Conservation (phyloP, 2,113 vertebrate genomes). For the human (Homo sapiens) region DNA sequence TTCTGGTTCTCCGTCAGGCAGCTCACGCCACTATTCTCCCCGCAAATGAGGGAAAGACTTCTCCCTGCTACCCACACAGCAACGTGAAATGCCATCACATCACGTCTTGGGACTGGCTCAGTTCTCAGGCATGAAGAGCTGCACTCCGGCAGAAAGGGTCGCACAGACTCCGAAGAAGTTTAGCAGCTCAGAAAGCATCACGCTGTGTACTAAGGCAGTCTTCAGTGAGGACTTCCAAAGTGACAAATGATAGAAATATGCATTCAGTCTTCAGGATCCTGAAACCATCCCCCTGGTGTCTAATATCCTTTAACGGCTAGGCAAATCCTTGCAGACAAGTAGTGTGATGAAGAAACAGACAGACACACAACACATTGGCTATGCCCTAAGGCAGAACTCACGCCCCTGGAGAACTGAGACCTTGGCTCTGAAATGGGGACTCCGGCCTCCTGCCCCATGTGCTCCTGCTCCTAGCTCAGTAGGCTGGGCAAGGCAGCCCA, state of each 20-base stretch:
- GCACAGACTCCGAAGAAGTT: conserved; percentile 8
- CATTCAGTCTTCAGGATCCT: background rate
- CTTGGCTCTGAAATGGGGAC: background rate
- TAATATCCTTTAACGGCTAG: background rate
- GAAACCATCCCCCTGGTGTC: background rate
- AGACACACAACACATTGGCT: background rate
- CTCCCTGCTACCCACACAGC: background rate
- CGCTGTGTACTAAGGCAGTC: background rate
- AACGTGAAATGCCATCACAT: background rate
- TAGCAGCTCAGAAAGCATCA: background rate
- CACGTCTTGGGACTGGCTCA: background rate
- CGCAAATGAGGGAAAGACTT: background rate
- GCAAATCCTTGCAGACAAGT: background rate
- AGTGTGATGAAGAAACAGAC: background rate
- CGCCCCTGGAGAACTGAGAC: background rate
- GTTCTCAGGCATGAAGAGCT: background rate
- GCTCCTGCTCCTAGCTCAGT: background rate
- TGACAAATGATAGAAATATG: background rate
- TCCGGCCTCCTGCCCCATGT: background rate
- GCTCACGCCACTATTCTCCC: background rate
- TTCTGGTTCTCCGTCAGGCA: background rate
- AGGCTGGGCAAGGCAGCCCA: background rate
- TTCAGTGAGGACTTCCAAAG: background rate
- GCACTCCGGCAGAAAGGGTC: background rate
- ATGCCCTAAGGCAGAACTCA: background rate